A percentile compares a stretch with the other conserved stretches of the same genome.
Conservation (phyloP, 2,888 invertebrate species). For the Cantharis rustica region DNA sequence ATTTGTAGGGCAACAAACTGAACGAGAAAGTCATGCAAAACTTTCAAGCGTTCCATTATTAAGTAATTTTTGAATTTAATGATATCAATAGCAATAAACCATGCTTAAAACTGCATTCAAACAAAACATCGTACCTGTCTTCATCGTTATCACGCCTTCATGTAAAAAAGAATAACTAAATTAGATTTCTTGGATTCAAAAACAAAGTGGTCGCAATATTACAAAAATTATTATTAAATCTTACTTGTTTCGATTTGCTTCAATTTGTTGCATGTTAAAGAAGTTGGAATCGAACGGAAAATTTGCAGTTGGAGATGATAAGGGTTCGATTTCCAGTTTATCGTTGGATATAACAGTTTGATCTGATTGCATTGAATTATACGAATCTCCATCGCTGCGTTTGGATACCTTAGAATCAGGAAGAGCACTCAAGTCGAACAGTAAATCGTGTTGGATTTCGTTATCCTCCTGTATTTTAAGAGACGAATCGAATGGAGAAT, state of each 20-base stretch:
- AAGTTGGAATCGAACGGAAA: neutral
- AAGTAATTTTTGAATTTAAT: neutral
- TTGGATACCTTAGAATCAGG: neutral
- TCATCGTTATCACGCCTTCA: constrained; percentile 23
- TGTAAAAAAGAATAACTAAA: constrained; percentile 12
- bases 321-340: neutral
- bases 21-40: neutral
- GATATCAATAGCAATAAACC: neutral
- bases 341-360: neutral
- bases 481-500: neutral
- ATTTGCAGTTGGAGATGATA: neutral
- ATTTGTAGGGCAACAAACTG: neutral
- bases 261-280: neutral
- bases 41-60: neutral
- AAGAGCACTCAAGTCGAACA: neutral
- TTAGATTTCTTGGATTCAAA: neutral
- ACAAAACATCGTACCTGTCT: constrained; percentile 27
- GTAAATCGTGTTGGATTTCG: neutral
- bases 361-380: neutral
- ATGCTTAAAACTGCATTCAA: neutral
- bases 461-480: neutral
- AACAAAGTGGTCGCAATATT: neutral
- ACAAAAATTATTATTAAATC: neutral
- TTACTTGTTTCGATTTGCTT: neutral
- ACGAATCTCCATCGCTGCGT: neutral